These are phyloP conservation scores for Romanomermis culicivorax DNA, from an alignment of 2,888 invertebrate species.

Conservation along the genomic window DNA sequence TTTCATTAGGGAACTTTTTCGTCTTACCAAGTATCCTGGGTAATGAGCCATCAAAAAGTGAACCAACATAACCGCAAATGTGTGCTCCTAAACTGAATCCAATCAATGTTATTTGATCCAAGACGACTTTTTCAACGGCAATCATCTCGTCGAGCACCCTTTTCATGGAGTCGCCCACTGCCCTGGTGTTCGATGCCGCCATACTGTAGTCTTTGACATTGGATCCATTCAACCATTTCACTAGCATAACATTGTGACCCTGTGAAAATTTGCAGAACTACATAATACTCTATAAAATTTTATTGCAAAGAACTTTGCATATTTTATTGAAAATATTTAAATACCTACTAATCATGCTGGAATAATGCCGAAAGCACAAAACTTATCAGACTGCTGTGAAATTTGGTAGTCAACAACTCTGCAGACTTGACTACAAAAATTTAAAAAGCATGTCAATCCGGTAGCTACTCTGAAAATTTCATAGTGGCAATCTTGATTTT, in stretches of 20 bases:
- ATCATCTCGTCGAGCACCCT: neutral
- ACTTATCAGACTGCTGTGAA: too few relatives aligned
- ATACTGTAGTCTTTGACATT: conserved; percentile 17
- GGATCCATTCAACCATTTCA: neutral
- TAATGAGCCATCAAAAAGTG: neutral
- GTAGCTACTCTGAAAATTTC: too few relatives aligned
- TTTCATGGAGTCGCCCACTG: neutral
- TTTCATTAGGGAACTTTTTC: too few relatives aligned
- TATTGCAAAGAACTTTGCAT: too few relatives aligned
- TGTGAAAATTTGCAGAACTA: neutral
- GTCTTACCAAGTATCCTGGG: neutral
- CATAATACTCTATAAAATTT: neutral
- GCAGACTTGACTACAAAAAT: too few relatives aligned
- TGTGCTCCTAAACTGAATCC: neutral
- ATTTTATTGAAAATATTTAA: too few relatives aligned
- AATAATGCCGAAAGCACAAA: too few relatives aligned
- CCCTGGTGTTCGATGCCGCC: neutral
- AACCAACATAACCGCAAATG: neutral
- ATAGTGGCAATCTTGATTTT: too few relatives aligned
- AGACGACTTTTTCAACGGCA: neutral
- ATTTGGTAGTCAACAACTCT: too few relatives aligned
- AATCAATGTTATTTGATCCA: neutral
- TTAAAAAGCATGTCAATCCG: too few relatives aligned
- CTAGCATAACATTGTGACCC: neutral
- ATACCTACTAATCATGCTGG: too few relatives aligned